Conservation (phyloP, 1,140 invertebrate species). For the Cotesia glomerata region DNA sequence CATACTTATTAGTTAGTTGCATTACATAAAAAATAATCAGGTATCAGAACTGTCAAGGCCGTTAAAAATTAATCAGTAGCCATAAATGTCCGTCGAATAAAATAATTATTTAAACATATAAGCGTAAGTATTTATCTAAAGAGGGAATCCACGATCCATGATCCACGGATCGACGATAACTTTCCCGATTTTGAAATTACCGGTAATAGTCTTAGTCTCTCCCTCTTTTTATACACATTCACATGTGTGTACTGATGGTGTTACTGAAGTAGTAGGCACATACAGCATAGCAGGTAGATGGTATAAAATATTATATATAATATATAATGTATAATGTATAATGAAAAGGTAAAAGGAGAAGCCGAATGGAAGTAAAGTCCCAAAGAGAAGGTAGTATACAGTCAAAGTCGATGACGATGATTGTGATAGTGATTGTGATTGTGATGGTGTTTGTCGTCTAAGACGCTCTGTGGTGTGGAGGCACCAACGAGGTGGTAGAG, state of each 20-base stretch:
- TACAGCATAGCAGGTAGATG: too few relatives aligned
- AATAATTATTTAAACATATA: too few relatives aligned
- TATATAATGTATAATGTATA: neutral
- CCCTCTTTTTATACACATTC: constrained; percentile 2
- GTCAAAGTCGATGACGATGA: neutral
- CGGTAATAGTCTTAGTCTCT: neutral
- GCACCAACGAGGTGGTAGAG: constrained; percentile 4
- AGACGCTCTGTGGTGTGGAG: too few relatives aligned
- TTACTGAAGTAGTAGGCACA: too few relatives aligned
- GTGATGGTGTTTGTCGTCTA: neutral
- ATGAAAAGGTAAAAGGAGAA: constrained; percentile 20
- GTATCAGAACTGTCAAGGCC: too few relatives aligned
- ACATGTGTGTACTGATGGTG: neutral
- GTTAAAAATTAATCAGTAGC: too few relatives aligned
- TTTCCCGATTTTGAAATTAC: constrained; percentile 41
- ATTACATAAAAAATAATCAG: too few relatives aligned
- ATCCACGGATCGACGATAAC: constrained; percentile 28
- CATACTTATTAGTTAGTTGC: too few relatives aligned
- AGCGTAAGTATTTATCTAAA: neutral
- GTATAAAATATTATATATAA: too few relatives aligned
- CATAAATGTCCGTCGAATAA: too few relatives aligned
- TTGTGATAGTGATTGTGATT: neutral
- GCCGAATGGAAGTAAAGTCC: constrained; percentile 11
- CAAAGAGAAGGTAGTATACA: neutral
- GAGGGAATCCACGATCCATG: constrained; percentile 18